phyloP scores from a whole-genome alignment of 2,888 invertebrate species.

The Agonopterix arenella region DNA sequence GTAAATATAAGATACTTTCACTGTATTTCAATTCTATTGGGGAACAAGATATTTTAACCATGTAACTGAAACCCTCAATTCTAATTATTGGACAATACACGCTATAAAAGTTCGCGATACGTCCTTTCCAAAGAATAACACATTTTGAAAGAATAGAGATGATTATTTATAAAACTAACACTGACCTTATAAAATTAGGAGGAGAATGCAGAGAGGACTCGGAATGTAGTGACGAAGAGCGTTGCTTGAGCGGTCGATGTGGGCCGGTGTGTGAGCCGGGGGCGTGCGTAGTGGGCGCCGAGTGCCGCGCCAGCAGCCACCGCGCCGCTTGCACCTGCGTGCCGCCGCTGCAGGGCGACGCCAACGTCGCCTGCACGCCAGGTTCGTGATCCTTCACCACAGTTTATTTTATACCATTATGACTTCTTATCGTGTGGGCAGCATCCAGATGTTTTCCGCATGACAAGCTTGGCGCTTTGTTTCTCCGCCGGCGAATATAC shows the following conservation, averaged over 20 bases:
- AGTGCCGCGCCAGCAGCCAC: constrained; percentile 86
- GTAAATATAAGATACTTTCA: background rate
- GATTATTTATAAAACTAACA: background rate
- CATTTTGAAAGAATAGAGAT: too few species aligned
- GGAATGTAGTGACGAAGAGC: constrained; percentile 84
- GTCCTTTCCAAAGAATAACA: too few species aligned
- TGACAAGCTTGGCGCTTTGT: too few species aligned
- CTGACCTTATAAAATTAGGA: constrained; percentile 26
- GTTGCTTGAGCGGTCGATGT: constrained; percentile 84
- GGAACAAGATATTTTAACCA: too few species aligned
- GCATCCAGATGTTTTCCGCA: too few species aligned
- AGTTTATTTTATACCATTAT: too few species aligned
- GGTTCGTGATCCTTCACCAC: constrained; percentile 25
- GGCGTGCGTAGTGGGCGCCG: constrained; percentile 86
- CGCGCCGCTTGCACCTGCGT: constrained; percentile 87
- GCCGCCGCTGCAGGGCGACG: constrained; percentile 84
- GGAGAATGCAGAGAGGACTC: constrained; percentile 82
- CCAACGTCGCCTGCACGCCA: constrained; percentile 85
- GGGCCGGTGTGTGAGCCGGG: constrained; percentile 84
- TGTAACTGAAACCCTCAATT: too few species aligned
- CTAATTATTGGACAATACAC: too few species aligned
- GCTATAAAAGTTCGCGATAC: too few species aligned
- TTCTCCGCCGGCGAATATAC: too few species aligned
- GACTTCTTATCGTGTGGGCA: too few species aligned
- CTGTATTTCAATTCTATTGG: too few species aligned